Evolutionary conservation across 2,888 invertebrate genomes (phyloP).

Genomic region (Sympetrum striolatum): DNA sequence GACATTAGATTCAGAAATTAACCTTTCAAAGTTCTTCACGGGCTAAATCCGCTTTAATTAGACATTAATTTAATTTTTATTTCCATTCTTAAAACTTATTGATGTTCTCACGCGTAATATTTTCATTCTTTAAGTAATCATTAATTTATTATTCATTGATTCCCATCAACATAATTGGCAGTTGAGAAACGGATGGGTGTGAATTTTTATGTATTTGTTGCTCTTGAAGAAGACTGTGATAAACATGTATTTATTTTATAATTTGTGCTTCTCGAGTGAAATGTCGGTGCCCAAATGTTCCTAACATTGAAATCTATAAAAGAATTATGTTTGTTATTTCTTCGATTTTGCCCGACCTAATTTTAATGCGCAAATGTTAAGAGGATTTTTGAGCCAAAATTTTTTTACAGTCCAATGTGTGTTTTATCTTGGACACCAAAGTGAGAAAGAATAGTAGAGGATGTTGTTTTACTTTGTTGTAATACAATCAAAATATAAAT

Average conservation of each 20-base stretch:
- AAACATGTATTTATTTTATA: constrained; percentile 39
- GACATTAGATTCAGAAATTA: neutral
- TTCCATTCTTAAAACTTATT: neutral
- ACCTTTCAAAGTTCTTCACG: neutral
- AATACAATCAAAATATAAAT: neutral
- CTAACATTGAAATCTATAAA: constrained; percentile 23
- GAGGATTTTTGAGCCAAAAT: neutral
- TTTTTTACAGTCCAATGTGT: neutral
- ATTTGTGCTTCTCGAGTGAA: constrained; percentile 20
- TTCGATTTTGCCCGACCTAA: neutral
- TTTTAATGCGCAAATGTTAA: neutral
- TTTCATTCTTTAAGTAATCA: constrained; percentile 30
- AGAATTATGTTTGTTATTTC: constrained; percentile 6
- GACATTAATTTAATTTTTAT: neutral
- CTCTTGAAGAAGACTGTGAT: constrained; percentile 40
- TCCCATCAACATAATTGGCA: neutral
- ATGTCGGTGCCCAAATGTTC: constrained; percentile 37
- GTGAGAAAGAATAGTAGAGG: neutral
- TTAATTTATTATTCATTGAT: constrained; percentile 37
- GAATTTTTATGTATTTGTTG: constrained; percentile 38
- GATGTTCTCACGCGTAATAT: neutral
- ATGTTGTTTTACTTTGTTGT: neutral
- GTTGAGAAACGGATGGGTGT: constrained; percentile 11
- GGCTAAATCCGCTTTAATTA: neutral
- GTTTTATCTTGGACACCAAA: neutral